phyloP scores from a whole-genome alignment of 1,140 invertebrate species.

The Theocolax elegans region DNA sequence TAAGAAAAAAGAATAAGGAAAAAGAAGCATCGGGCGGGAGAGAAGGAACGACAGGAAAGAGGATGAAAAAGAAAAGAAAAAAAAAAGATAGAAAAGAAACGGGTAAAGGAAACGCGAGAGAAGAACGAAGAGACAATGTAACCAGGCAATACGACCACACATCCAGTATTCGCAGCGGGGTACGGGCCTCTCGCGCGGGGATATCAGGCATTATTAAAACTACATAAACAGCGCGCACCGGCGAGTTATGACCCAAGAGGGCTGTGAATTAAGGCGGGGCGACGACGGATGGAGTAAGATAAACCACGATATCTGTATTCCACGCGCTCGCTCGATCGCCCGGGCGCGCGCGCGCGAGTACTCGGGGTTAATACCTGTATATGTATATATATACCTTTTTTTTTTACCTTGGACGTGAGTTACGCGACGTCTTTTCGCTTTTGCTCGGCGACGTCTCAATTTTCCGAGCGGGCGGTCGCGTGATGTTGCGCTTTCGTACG shows the following conservation, averaged over 20 bases:
- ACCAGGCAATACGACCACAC: slow-evolving; percentile 58
- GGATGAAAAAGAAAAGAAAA: slow-evolving; percentile 30
- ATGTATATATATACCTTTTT: too few relatives aligned
- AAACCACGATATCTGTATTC: slow-evolving; percentile 25
- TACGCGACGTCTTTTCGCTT: background rate
- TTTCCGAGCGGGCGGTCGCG: background rate
- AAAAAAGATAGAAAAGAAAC: slow-evolving; percentile 27
- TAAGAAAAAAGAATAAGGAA: background rate
- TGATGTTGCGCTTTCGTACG: slow-evolving; percentile 3
- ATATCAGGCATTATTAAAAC: slow-evolving; percentile 68
- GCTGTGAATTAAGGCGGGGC: slow-evolving; percentile 63
- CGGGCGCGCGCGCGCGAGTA: slow-evolving; percentile 12
- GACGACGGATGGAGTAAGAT: slow-evolving; percentile 50
- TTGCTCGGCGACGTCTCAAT: slow-evolving; percentile 18
- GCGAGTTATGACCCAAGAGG: slow-evolving; percentile 60
- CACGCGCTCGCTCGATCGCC: background rate
- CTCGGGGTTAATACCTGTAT: too few relatives aligned
- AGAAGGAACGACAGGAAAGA: slow-evolving; percentile 1
- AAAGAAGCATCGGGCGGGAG: background rate
- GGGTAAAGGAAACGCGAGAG: background rate
- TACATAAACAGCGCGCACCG: slow-evolving; percentile 63
- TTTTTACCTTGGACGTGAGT: slow-evolving; percentile 29
- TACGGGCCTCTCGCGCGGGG: slow-evolving; percentile 52
- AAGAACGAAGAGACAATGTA: slow-evolving; percentile 54
- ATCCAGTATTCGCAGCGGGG: slow-evolving; percentile 57